These are phyloP conservation scores for Halocaridina rubra DNA, from an alignment of 2,888 invertebrate species.

Conservation along the genomic window DNA sequence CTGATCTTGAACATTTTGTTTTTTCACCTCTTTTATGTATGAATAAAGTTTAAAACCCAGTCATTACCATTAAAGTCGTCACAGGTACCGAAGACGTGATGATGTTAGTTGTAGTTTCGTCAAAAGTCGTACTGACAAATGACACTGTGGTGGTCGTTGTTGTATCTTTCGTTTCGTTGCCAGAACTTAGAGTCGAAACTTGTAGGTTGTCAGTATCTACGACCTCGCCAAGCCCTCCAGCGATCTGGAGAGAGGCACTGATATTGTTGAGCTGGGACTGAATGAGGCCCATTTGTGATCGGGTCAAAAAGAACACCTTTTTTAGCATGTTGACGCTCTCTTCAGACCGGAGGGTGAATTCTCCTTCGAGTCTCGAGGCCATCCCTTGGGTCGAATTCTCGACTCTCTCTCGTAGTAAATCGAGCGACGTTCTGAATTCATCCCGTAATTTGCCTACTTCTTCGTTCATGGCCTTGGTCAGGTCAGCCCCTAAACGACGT, in stretches of 20 bases:
- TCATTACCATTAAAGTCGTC: conserved; percentile 1
- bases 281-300: conserved; percentile 41
- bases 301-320: conserved; percentile 46
- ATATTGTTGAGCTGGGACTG: conserved; percentile 35
- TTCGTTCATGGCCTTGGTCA: conserved; percentile 36
- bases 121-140: not conserved
- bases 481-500: conserved; percentile 38
- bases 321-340: conserved; percentile 50
- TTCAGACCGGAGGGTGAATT: conserved; percentile 22
- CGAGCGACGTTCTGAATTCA: conserved; percentile 33
- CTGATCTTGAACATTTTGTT: too few species aligned
- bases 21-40: too few species aligned
- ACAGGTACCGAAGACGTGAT: not conserved
- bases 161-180: too few species aligned
- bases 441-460: conserved; percentile 38
- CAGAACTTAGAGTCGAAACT: too few species aligned
- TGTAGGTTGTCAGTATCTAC: not conserved
- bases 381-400: conserved; percentile 27
- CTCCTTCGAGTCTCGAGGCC: conserved; percentile 6
- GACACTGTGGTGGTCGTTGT: too few species aligned
- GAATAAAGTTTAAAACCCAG: too few species aligned
- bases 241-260: not conserved
- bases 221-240: not conserved
- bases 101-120: not conserved
- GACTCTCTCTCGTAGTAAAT: conserved; percentile 23